Base-by-base conservation (phyloP, 2,113 vertebrate genomes). In the Gymnogyps californianus region DNA sequence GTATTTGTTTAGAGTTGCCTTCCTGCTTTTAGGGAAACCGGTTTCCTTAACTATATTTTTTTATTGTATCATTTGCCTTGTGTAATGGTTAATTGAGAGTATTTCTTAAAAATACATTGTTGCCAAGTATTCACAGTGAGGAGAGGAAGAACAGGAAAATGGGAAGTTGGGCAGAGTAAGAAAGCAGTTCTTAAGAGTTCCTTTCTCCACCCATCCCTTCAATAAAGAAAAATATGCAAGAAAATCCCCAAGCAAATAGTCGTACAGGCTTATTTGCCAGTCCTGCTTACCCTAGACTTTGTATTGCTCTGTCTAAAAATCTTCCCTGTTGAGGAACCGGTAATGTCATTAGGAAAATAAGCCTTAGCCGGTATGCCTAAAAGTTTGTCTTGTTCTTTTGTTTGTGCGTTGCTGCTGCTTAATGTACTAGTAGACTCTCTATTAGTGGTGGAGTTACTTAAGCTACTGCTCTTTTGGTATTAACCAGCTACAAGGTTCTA, bases 141-240 rank as follows among this genome's bases (percentile, higher is more conserved):
- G 91, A 96, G 93, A 62, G 75, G 87, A 90, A 93, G 93, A 96
- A 88, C 71, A 86, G 92, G 96, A 90, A 93, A 83, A 92, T 96
- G 90, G 57, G 90, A 96, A 96, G 84, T 88, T 92, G 90, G 87
- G 93, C 87, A 91, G 90, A 93, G 34, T 90, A 94, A 90, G 75
- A 95, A 96, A 85, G 84, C 70, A 94, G 87, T 90, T 96, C 77
- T 84, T 57, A 31, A 55, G 65, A 89, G 84, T 91, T 96, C 78
- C 78, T 90, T 95, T 93, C 93, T 83, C 85, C 95, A 95, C 96
- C 95, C 90, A 91, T 69, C 82, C 32, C 78, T 83, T 88, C 75
- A 95, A 49, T 94, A 88, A 91, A 89, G 89, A 85, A 91, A 96
- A 95, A 24, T 71, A 91, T 96, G 93, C 82, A 83, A 92, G 93